A percentile compares a stretch with the other conserved stretches of the same genome.
These are phyloP conservation scores for Gobius niger DNA, from an alignment of 2,113 vertebrate species.

Conservation along the genomic window DNA sequence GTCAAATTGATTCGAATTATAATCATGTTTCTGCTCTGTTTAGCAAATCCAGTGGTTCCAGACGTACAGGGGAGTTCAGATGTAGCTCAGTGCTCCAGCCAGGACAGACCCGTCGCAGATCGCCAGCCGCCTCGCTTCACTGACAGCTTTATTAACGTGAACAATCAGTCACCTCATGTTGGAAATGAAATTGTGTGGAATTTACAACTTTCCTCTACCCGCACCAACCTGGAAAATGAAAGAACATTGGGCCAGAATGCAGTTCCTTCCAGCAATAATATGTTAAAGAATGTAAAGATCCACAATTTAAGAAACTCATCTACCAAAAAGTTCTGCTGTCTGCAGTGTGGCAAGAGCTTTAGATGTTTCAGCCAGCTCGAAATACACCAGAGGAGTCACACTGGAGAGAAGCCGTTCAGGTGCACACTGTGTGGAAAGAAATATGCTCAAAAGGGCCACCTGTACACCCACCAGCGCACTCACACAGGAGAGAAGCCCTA, in stretches of 20 bases:
- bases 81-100: slow-evolving; percentile 32
- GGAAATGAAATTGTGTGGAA: slow-evolving; percentile 45
- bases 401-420: slow-evolving; percentile 76
- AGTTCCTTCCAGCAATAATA: slow-evolving; percentile 33
- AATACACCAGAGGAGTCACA: slow-evolving; percentile 80
- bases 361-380: slow-evolving; percentile 78
- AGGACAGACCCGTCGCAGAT: slow-evolving; percentile 20
- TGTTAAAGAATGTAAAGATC: slow-evolving; percentile 56
- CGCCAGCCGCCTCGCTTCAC: slow-evolving; percentile 39
- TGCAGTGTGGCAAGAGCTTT: slow-evolving; percentile 76
- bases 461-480: slow-evolving; percentile 79
- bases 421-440: slow-evolving; percentile 76
- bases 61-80: slow-evolving; percentile 30
- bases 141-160: slow-evolving; percentile 31
- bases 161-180: slow-evolving; percentile 19
- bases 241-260: slow-evolving; percentile 37
- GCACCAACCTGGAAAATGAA: slow-evolving; percentile 29
- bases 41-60: slow-evolving; percentile 42
- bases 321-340: slow-evolving; percentile 70
- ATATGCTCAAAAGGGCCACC: slow-evolving; percentile 77
- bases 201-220: slow-evolving; percentile 28
- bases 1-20: not conserved
- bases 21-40: slow-evolving; percentile 15
- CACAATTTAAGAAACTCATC: slow-evolving; percentile 50
- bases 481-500: slow-evolving; percentile 80